Conservation (phyloP, 2,797 vertebrate genomes). For the Xenopus petersii region DNA sequence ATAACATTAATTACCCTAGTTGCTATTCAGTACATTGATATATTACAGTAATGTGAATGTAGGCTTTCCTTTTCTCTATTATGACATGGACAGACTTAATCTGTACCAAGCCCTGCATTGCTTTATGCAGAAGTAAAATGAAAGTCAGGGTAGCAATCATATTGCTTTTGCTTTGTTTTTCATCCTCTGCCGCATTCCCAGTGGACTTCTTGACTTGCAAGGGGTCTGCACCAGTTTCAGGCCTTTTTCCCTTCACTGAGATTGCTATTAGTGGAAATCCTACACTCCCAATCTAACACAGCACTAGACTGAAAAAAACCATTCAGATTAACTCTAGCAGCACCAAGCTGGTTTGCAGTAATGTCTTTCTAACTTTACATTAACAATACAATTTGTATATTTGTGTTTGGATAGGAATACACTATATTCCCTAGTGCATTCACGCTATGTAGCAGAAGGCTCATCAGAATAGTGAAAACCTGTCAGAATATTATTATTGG, state of each 20-base stretch:
- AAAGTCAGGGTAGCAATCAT: constrained; percentile 9
- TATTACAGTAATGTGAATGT: too few species aligned
- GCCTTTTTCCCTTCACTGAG: constrained; percentile 6
- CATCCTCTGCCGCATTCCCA: constrained; percentile 33
- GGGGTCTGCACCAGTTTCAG: constrained; percentile 17
- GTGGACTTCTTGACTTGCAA: constrained; percentile 18
- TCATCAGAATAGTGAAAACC: too few species aligned
- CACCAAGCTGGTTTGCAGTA: not conserved
- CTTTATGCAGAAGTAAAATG: constrained; percentile 35
- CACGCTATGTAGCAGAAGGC: too few species aligned
- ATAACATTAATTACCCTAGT: too few species aligned
- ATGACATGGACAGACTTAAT: not conserved
- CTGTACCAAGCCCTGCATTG: constrained; percentile 23
- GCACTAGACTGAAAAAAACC: not conserved
- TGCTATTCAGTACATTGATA: too few species aligned
- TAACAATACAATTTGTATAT: too few species aligned
- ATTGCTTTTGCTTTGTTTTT: constrained; percentile 33
- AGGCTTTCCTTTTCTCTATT: not conserved
- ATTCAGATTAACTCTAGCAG: constrained; percentile 13
- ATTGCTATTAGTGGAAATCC: constrained; percentile 38
- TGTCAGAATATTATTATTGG: too few species aligned
- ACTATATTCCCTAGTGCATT: too few species aligned
- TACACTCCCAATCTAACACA: constrained; percentile 18
- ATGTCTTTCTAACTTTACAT: too few species aligned
- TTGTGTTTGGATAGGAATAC: too few species aligned